These are phyloP conservation scores for Mohoua ochrocephala DNA, from an alignment of 2,113 vertebrate species.

Conservation along the genomic window DNA sequence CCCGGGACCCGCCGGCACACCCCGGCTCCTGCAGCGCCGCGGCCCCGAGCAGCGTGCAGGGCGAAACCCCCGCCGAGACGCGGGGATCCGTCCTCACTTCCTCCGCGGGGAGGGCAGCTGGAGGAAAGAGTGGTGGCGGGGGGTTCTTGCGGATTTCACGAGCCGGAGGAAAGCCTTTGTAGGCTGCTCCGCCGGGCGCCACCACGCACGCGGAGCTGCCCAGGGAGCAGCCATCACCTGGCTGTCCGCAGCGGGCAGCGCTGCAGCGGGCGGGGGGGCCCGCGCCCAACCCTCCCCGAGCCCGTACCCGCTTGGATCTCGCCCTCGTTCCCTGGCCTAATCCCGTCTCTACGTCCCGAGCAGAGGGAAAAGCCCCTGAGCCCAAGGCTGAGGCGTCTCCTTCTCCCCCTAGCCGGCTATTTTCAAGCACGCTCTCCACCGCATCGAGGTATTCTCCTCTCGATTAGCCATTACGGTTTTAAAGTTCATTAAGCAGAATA, in stretches of 20 bases:
- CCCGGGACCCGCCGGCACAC: neutral
- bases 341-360: neutral
- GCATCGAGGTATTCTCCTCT: slow-evolving; percentile 19
- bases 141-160: neutral
- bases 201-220: neutral
- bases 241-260: neutral
- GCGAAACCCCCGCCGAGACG: neutral
- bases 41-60: neutral
- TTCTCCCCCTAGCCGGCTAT: neutral
- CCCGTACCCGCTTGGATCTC: neutral
- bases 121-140: neutral
- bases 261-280: neutral
- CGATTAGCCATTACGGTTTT: slow-evolving; percentile 45
- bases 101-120: neutral
- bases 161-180: slow-evolving; percentile 12
- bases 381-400: neutral
- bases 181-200: neutral
- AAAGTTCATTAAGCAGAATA: slow-evolving; percentile 57
- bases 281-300: neutral
- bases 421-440: neutral
- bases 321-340: neutral
- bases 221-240: slow-evolving; percentile 3
- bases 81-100: neutral
- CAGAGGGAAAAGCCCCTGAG: neutral
- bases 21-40: neutral